These are phyloP conservation scores for Amblyopsis rosae DNA, from an alignment of 2,113 vertebrate genomes.

Conservation along the genomic window DNA sequence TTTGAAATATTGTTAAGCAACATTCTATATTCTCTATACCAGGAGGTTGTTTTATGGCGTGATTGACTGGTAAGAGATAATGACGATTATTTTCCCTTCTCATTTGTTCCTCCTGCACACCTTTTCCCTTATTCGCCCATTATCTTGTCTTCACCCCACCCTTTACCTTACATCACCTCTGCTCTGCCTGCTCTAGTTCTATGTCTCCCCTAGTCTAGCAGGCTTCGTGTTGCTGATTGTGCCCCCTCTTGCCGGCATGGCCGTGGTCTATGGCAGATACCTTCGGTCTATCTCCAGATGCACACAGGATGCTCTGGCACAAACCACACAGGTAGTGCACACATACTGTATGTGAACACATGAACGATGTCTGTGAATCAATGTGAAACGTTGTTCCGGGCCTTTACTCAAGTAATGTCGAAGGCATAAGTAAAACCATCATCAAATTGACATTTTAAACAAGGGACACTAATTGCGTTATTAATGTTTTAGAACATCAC, in stretches of 20 bases:
- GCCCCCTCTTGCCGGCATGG: constrained; percentile 85
- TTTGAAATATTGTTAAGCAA: background rate
- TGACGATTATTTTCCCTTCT: background rate
- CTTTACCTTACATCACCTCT: background rate
- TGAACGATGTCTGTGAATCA: background rate
- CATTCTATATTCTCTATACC: too few relatives aligned
- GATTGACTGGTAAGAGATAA: background rate
- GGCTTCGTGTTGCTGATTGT: constrained; percentile 90
- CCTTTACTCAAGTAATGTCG: too few relatives aligned
- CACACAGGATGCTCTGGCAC: constrained; percentile 92
- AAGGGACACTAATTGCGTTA: background rate
- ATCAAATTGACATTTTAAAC: background rate
- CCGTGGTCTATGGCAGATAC: constrained; percentile 88
- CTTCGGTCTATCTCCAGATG: constrained; percentile 87
- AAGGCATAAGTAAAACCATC: too few relatives aligned
- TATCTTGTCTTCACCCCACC: background rate
- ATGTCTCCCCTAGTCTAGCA: constrained; percentile 89
- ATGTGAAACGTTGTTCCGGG: background rate
- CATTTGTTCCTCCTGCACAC: background rate
- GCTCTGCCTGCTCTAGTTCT: constrained; percentile 77
- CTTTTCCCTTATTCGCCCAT: background rate
- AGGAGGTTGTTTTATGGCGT: too few relatives aligned
- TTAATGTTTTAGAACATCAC: too few relatives aligned
- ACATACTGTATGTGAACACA: background rate
- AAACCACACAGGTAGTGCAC: constrained; percentile 85